Evolutionary conservation across 2,797 vertebrate species (phyloP), one percentile per base, ranked within the genome.

Genomic region (Lutjanus argentimaculatus): DNA sequence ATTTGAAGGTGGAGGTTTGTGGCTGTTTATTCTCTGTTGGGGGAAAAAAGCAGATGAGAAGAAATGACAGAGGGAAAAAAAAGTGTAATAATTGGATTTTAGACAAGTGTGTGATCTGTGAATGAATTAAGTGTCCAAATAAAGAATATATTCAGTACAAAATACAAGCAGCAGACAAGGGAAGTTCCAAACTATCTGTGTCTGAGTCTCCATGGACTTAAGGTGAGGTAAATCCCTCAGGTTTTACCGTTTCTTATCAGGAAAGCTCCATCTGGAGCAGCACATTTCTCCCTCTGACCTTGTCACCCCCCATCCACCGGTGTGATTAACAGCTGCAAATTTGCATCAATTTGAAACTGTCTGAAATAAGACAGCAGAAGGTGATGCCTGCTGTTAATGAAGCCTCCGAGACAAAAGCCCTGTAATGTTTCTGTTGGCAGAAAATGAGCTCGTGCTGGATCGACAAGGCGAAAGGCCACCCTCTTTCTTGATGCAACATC

Each of bases 271-370:
- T 83, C 90, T 92, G 75, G 46, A 85, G 22, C 36, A 11, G 8
- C 19, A 46, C 57, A 8, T n/a, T 25, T 84, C 64, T 58, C 79
- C 10, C 45, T n/a, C 56, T 80, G 72, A 91, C 82, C 88, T 45
- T 85, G 79, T 88, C 85, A 81, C 72, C 36, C 36, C 64, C 43
- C 61, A 16, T 66, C 51, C 68, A 7, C n/a, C 61, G 52, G 55
- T 46, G 55, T 89, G 86, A 93, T 93, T 87, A 93, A 89, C 86
- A 62, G 94, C 94, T 92, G 80, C 72, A 85, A 83, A 96, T 96
- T 95, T 96, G 94, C 95, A 95, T 95, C 75, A 25, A 70, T 88
- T 79, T 87, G 68, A 92, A 89, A 89, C 84, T 87, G 88, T 82
- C 77, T 88, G 67, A 71, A 36, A 68, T 77, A 64, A 75, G 74